Conservation (phyloP, 2,113 vertebrate genomes). For the Coracopsis vasa region DNA sequence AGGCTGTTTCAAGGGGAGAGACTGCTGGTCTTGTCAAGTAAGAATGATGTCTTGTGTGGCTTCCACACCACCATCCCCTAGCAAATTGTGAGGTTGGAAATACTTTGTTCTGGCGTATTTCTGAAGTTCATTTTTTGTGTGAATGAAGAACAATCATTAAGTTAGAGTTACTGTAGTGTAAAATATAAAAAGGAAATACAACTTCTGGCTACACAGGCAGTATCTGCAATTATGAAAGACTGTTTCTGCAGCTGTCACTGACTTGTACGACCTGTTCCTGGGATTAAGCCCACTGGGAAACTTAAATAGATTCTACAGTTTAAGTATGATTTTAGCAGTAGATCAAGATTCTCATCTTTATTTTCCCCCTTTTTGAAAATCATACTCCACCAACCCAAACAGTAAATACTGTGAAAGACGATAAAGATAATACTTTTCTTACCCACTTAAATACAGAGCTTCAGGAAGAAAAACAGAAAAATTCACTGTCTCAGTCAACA, state of each 20-base stretch:
- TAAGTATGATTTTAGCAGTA: background rate
- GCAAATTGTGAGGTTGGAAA: background rate
- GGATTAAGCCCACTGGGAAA: background rate
- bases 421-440: background rate
- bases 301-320: background rate
- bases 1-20: slow-evolving; percentile 86
- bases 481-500: slow-evolving; percentile 87
- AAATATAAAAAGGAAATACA: background rate
- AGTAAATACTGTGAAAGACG: background rate
- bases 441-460: slow-evolving; percentile 72
- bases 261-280: background rate
- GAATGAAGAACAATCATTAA: background rate
- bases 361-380: background rate
- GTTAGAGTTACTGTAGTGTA: background rate
- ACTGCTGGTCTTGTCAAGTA: slow-evolving; percentile 92
- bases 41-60: background rate
- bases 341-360: background rate
- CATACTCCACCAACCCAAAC: background rate
- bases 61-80: background rate
- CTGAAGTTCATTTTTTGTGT: background rate
- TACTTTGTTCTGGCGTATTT: background rate
- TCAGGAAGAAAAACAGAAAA: slow-evolving; percentile 91
- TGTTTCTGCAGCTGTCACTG: background rate
- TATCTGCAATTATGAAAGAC: background rate
- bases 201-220: background rate